A percentile compares a stretch with the other conserved stretches of the same genome.
Conservation (phyloP, 1,140 invertebrate species). For the Phthorimaea operculella region DNA sequence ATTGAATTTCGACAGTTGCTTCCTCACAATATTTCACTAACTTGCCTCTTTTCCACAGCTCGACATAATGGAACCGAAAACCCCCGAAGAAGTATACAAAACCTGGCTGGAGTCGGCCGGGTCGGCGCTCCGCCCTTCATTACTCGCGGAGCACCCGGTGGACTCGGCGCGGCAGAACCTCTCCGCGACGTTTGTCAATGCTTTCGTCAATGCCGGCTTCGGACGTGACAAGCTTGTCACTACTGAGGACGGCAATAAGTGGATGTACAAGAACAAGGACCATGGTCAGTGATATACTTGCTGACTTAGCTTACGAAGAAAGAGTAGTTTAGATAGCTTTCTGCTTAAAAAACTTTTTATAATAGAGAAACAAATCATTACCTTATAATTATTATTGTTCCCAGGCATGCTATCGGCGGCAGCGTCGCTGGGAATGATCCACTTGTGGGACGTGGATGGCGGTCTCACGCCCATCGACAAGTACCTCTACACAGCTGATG, state of each 20-base stretch:
- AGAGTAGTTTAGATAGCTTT: too few relatives aligned
- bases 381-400: too few relatives aligned
- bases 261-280: conserved; percentile 99
- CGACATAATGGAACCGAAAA: conserved; percentile 99
- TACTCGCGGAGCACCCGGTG: conserved; percentile 72
- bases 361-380: too few relatives aligned
- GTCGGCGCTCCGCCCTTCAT: conserved; percentile 83
- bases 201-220: conserved; percentile 99
- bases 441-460: conserved; percentile 99
- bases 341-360: too few relatives aligned
- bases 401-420: conserved; percentile 94
- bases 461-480: conserved; percentile 98
- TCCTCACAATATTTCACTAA: too few relatives aligned
- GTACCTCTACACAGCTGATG: conserved; percentile 97
- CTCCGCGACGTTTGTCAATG: conserved; percentile 98
- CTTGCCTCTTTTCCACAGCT: too few relatives aligned
- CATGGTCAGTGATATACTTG: conserved; percentile 80
- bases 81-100: conserved; percentile 99
- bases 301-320: too few relatives aligned
- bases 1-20: too few relatives aligned
- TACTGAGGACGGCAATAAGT: conserved; percentile 97
- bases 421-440: conserved; percentile 91
- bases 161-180: conserved; percentile 97
- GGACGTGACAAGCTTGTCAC: conserved; percentile 96
- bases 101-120: conserved; percentile 95